These are phyloP conservation scores for Emmelina monodactyla DNA, from an alignment of 2,888 invertebrate genomes.

Conservation along the genomic window DNA sequence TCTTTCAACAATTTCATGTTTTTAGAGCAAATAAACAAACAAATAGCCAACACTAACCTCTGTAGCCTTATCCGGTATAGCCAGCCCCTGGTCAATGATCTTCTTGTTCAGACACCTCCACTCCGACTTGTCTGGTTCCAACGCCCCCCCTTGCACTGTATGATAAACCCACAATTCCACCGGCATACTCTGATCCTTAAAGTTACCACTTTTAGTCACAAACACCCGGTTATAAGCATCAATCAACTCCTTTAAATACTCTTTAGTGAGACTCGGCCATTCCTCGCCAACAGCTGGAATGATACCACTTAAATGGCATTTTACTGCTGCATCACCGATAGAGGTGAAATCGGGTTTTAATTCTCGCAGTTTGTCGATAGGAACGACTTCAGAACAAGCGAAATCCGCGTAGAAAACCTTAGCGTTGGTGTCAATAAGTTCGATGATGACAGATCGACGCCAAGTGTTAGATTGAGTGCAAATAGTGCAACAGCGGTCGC, in stretches of 20 bases:
- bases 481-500: slow-evolving; percentile 52
- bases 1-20: too few relatives aligned
- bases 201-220: slow-evolving; percentile 61
- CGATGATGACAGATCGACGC: slow-evolving; percentile 66
- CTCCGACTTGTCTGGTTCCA: slow-evolving; percentile 70
- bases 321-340: slow-evolving; percentile 66
- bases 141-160: slow-evolving; percentile 67
- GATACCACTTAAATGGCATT: slow-evolving; percentile 75
- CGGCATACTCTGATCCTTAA: slow-evolving; percentile 56
- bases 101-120: slow-evolving; percentile 72
- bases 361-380: slow-evolving; percentile 45
- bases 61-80: slow-evolving; percentile 42
- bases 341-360: slow-evolving; percentile 56
- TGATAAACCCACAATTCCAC: slow-evolving; percentile 73
- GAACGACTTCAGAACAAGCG: slow-evolving; percentile 60
- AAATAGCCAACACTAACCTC: slow-evolving; percentile 29
- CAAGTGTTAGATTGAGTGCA: slow-evolving; percentile 63
- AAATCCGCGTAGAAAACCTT: slow-evolving; percentile 74
- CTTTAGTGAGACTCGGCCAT: slow-evolving; percentile 70
- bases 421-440: slow-evolving; percentile 35
- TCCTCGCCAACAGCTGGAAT: slow-evolving; percentile 71
- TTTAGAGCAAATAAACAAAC: too few relatives aligned
- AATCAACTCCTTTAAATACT: slow-evolving; percentile 65
- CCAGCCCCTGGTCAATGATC: slow-evolving; percentile 73
- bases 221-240: slow-evolving; percentile 54